Conservation (phyloP, 2,888 invertebrate genomes). For the Scaptodrosophila latifasciaeformis region DNA sequence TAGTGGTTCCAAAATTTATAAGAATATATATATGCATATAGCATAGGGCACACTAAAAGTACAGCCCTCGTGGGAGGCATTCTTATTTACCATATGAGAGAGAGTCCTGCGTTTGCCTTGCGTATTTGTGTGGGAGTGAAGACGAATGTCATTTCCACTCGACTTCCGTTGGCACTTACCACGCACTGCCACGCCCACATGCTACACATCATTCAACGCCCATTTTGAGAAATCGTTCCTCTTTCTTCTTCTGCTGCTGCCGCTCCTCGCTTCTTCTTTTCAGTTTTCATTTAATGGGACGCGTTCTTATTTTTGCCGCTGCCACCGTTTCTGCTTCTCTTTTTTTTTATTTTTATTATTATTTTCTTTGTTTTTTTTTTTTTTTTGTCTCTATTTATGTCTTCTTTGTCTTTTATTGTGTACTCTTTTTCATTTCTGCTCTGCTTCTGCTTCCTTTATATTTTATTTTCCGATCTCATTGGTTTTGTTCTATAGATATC, state of each 20-base stretch:
- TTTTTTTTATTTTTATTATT: constrained; percentile 2
- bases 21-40: too few relatives aligned
- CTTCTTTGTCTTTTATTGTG: constrained; percentile 41
- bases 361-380: constrained; percentile 23
- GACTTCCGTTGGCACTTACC: constrained; percentile 42
- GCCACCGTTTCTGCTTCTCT: background rate
- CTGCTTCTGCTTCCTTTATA: too few relatives aligned
- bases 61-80: background rate
- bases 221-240: too few relatives aligned
- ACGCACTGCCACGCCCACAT: constrained; percentile 20
- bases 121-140: constrained; percentile 49
- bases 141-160: constrained; percentile 66
- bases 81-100: background rate
- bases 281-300: too few relatives aligned
- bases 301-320: too few relatives aligned
- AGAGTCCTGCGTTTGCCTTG: background rate
- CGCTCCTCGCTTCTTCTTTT: too few relatives aligned
- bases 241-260: too few relatives aligned
- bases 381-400: constrained; percentile 13
- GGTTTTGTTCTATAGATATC: too few relatives aligned
- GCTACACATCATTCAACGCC: too few relatives aligned
- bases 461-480: too few relatives aligned
- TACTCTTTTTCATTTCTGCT: background rate
- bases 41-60: background rate
- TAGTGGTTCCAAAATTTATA: too few relatives aligned